phyloP scores from a whole-genome alignment of 2,888 invertebrate species.

The Drosophila kambysellisi region DNA sequence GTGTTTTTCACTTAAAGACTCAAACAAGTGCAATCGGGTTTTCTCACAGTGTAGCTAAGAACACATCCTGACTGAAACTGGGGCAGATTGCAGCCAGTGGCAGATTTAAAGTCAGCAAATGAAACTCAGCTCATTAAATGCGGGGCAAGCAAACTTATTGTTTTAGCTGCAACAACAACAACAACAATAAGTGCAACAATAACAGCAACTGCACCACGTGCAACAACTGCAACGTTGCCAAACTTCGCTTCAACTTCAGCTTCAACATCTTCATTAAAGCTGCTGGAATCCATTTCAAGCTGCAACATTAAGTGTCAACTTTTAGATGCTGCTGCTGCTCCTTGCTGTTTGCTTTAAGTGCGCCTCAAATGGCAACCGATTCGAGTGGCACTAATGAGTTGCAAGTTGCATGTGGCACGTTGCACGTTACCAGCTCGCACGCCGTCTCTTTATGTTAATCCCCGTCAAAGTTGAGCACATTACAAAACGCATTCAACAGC shows the following conservation, averaged over 20 bases:
- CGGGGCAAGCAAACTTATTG: slow-evolving; percentile 39
- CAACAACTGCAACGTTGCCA: slow-evolving; percentile 43
- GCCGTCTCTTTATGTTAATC: slow-evolving; percentile 8
- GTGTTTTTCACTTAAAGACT: neutral
- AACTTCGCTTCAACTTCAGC: slow-evolving; percentile 37
- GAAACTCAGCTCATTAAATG: slow-evolving; percentile 70
- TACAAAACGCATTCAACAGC: slow-evolving; percentile 9
- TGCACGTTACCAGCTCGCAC: slow-evolving; percentile 1
- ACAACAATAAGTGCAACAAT: neutral
- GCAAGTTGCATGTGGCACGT: slow-evolving; percentile 25
- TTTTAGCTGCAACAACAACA: slow-evolving; percentile 19
- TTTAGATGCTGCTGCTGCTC: slow-evolving; percentile 25
- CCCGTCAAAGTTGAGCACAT: slow-evolving; percentile 14
- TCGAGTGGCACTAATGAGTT: slow-evolving; percentile 55
- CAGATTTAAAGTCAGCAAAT: slow-evolving; percentile 56
- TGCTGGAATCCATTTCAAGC: slow-evolving; percentile 6
- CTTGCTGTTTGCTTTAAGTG: slow-evolving; percentile 15
- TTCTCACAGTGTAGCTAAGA: neutral
- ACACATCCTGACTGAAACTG: slow-evolving; percentile 31
- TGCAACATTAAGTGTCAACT: slow-evolving; percentile 45
- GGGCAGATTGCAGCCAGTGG: slow-evolving; percentile 32
- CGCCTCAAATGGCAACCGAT: slow-evolving; percentile 38
- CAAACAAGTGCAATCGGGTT: neutral
- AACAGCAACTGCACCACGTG: neutral
- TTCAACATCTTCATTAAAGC: slow-evolving; percentile 8